Base-by-base conservation (phyloP, 2,113 vertebrate genomes). In the Jaculus jaculus region DNA sequence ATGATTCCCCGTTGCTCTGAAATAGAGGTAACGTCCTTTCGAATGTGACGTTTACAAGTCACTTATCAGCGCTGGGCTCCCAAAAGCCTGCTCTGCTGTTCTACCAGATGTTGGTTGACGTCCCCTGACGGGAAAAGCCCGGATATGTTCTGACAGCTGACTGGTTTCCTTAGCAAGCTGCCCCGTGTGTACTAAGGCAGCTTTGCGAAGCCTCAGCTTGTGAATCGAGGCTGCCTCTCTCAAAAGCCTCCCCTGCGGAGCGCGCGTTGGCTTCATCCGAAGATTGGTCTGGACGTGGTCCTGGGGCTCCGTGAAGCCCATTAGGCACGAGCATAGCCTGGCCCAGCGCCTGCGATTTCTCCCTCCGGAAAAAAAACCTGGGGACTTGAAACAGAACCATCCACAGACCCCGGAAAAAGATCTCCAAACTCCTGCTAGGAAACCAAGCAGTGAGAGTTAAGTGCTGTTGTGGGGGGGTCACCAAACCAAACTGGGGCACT, bases 141-240 rank as follows among this genome's bases (percentile, higher is more conserved):
- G 89, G 86, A 32, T 91, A 28, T 94, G 93, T 94, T 96, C 95
- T 96, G 96, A 95, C 88, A 93, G 88, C 90, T 66, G 1, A 84
- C 28, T 79, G 65, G 73, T 88, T 96, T 93, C 89, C 79, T 93
- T 88, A 88, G 92, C 69, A 92, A 90, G 83, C 32, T 9, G 5
- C 75, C 47, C 42, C n/a, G n/a, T 32, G 58, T 34, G 37, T 73
- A 87, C 95, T 66, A 85, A 79, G 84, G 86, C 82, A 84, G 75
- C 89, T 79, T 83, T 1, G 13, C 18, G 24, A 17, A 15, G 42
- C 42, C 26, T 18, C 61, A 63, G 15, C 61, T 21, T 63, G 18
- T 63, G 21, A 63, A 20, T 17, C 5, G 17, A 23, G 93, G 20
- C 39, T 12, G 69, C 3, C 34, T 34, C 42, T 47, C 83, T 93